phyloP scores from a whole-genome alignment of 2,888 invertebrate species.

The Ochlodes sylvanus region DNA sequence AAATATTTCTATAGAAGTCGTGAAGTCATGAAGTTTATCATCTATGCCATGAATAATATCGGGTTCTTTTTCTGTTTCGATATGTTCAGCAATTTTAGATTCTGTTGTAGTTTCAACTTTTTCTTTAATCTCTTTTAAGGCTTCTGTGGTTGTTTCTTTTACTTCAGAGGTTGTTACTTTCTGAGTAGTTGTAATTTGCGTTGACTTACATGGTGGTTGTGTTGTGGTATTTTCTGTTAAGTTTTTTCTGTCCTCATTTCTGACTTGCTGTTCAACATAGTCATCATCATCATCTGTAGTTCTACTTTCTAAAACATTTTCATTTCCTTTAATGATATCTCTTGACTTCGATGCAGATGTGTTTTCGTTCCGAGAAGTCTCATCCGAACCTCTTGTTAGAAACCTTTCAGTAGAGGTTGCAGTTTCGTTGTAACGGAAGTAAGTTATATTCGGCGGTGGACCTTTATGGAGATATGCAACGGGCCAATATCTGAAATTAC shows the following conservation, averaged over 20 bases:
- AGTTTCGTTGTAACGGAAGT: slow-evolving; percentile 75
- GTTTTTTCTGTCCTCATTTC: slow-evolving; percentile 66
- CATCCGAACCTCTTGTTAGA: slow-evolving; percentile 19
- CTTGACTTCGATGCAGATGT: slow-evolving; percentile 19
- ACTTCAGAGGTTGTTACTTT: slow-evolving; percentile 30
- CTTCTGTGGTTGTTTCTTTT: slow-evolving; percentile 45
- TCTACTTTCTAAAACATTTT: slow-evolving; percentile 42
- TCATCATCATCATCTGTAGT: slow-evolving; percentile 49
- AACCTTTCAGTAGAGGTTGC: slow-evolving; percentile 44
- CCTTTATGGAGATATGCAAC: slow-evolving; percentile 92
- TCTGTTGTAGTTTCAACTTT: slow-evolving; percentile 41
- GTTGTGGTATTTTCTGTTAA: slow-evolving; percentile 51
- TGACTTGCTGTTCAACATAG: slow-evolving; percentile 38
- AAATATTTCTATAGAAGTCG: slow-evolving; percentile 74
- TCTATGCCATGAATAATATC: slow-evolving; percentile 73
- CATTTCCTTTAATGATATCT: slow-evolving; percentile 29
- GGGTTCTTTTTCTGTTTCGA: slow-evolving; percentile 50
- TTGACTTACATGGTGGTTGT: slow-evolving; percentile 36
- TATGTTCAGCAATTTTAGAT: slow-evolving; percentile 44
- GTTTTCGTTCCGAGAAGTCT: background rate
- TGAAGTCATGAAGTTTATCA: slow-evolving; percentile 74
- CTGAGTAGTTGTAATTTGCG: slow-evolving; percentile 43
- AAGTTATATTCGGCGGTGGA: slow-evolving; percentile 90
- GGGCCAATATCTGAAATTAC: slow-evolving; percentile 87
- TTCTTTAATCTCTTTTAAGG: slow-evolving; percentile 39